Evolutionary conservation across 2,113 vertebrate genomes (phyloP).

Genomic region (Centropus unirufus): DNA sequence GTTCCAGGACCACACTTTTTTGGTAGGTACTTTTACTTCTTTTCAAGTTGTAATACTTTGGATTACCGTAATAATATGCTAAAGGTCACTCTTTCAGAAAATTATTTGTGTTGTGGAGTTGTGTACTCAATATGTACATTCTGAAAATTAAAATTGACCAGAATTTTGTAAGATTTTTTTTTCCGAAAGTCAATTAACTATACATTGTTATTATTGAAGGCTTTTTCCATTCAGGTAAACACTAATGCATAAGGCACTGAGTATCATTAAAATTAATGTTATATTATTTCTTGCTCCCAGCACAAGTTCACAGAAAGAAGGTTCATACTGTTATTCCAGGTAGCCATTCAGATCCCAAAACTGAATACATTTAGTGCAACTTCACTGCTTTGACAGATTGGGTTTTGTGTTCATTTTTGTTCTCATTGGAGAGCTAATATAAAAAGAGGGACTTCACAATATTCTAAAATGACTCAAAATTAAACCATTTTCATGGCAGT

Average conservation of each 20-base stretch:
- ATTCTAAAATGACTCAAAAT: conserved; percentile 2
- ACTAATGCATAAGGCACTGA: neutral
- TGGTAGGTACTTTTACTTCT: neutral
- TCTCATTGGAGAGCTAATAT: neutral
- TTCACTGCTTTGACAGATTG: neutral
- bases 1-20: neutral
- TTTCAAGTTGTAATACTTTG: conserved; percentile 25
- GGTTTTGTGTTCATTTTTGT: conserved; percentile 20
- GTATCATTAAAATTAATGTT: conserved; percentile 35
- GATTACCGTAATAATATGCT: conserved; percentile 20
- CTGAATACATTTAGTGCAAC: neutral
- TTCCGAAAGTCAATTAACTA: conserved; percentile 22
- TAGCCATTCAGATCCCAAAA: conserved; percentile 16
- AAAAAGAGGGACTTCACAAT: neutral
- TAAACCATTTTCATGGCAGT: neutral
- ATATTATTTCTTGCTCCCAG: neutral
- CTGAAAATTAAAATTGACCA: conserved; percentile 10
- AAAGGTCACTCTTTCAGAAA: conserved; percentile 46
- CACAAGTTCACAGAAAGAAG: neutral
- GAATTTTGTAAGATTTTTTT: neutral
- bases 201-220: neutral
- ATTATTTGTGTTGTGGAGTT: conserved; percentile 8
- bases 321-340: neutral
- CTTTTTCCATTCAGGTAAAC: conserved; percentile 23
- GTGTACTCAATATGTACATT: conserved; percentile 16